A percentile compares a stretch with the other conserved stretches of the same genome.
Conservation (phyloP, 2,113 vertebrate species). For the Rostratula benghalensis region DNA sequence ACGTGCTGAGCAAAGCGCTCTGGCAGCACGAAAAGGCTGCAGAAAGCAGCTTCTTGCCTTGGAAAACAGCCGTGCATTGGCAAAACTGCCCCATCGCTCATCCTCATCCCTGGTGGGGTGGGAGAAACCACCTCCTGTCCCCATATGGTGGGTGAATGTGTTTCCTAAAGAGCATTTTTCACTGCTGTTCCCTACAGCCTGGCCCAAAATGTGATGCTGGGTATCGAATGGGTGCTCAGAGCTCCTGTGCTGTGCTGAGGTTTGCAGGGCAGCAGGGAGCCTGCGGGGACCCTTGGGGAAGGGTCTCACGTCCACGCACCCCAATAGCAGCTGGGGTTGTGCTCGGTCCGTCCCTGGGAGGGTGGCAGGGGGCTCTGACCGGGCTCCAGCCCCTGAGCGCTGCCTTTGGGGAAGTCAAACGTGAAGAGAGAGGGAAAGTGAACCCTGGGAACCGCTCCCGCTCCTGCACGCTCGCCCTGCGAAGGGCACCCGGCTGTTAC, state of each 20-base stretch:
- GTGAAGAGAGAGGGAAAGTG: neutral
- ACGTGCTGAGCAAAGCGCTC: neutral
- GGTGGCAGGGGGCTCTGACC: neutral
- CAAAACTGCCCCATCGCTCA: rapidly evolving
- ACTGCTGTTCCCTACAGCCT: rapidly evolving
- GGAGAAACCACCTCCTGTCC: neutral
- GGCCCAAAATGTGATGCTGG: rapidly evolving
- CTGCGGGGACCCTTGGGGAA: neutral
- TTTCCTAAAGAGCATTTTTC: rapidly evolving
- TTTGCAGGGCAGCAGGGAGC: neutral
- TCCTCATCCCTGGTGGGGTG: rapidly evolving
- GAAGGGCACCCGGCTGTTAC: rapidly evolving
- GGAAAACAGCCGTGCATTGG: rapidly evolving
- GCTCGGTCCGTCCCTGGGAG: rapidly evolving
- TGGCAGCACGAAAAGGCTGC: neutral
- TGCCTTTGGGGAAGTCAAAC: neutral
- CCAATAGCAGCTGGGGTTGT: rapidly evolving
- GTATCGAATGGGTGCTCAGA: rapidly evolving
- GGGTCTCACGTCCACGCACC: neutral
- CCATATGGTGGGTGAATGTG: rapidly evolving
- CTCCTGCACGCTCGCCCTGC: rapidly evolving
- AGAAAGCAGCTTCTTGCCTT: rapidly evolving
- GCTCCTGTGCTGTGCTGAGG: rapidly evolving
- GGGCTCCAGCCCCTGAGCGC: neutral
- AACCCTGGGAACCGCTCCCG: rapidly evolving